Evolutionary conservation across 2,888 invertebrate genomes (phyloP), one percentile per base, ranked within the genome.

Genomic region (Drosophila imparisetae): DNA sequence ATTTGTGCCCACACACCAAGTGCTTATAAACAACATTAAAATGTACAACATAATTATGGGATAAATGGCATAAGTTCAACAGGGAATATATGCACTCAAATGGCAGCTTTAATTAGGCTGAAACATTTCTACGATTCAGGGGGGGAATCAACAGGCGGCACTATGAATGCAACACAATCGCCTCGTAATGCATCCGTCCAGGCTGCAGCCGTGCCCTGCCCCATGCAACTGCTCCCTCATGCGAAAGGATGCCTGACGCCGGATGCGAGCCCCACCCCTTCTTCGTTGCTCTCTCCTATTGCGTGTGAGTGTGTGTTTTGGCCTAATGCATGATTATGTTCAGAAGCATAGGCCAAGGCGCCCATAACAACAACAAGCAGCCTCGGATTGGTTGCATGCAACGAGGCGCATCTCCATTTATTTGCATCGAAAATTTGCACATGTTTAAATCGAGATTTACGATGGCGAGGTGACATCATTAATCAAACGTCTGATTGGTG

Each of bases 401-500:
- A 62, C 79, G 66, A 79, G 76, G 64, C 80, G 78, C 81, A 81
- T 77, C 76, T 81, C 86, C 82, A 86, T 90, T 83, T 89, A 90
- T 90, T 90, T 91, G 86, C 90, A 86, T 80, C 79, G 65, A 58
- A 89, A 89, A 90, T 91, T 91, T 90, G 90, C 90, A 90, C 90
- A 90, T 90, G 90, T 90, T 90, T 91, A 91, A 92, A 92, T 92
- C 92, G 90, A 93, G 93, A 93, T 93, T 93, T 93, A 93, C 93
- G 93, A 92, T 83, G 90, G 86, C 84, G 55, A 86, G 91, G 90
- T 93, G 92, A 93, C 92, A 93, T 93, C 92, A 93, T 93, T 93
- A 93, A 93, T 93, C 92, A 93, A 92, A 91, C 92, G 89, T 87
- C 92, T 93, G 92, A 93, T 93, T 93, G 93, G 93, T 93, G 93